phyloP scores from a whole-genome alignment of 2,797 vertebrate genomes.

The Tympanoctomys barrerae region DNA sequence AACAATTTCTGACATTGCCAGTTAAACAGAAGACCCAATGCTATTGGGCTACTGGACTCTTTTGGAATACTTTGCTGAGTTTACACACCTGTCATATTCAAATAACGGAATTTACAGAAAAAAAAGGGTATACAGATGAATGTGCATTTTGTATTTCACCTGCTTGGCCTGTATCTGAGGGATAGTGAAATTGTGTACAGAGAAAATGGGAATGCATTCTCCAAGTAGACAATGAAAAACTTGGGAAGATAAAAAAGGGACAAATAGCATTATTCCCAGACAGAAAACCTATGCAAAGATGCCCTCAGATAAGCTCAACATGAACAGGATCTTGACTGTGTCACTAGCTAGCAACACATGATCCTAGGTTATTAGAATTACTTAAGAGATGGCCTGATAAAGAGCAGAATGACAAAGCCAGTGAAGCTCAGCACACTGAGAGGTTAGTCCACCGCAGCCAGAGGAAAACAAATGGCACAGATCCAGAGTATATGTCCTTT shows the following conservation, averaged over 20 bases:
- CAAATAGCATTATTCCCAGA: neutral
- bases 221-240: neutral
- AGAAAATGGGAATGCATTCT: neutral
- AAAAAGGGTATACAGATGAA: no score
- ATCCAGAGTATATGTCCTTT: neutral
- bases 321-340: neutral
- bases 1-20: no score
- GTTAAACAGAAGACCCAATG: no score
- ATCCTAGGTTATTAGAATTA: neutral
- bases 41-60: no score
- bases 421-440: neutral
- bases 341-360: neutral
- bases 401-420: neutral
- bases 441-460: neutral
- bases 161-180: neutral
- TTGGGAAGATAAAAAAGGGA: neutral
- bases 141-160: no score
- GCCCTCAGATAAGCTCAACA: neutral
- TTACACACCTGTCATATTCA: no score
- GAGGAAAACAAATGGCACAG: neutral
- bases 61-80: no score
- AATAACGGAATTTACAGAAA: no score
- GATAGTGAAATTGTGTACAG: neutral
- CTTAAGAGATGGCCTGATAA: neutral
- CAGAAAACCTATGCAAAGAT: neutral